Conservation (phyloP, 1,140 invertebrate genomes). For the Arion vulgaris region DNA sequence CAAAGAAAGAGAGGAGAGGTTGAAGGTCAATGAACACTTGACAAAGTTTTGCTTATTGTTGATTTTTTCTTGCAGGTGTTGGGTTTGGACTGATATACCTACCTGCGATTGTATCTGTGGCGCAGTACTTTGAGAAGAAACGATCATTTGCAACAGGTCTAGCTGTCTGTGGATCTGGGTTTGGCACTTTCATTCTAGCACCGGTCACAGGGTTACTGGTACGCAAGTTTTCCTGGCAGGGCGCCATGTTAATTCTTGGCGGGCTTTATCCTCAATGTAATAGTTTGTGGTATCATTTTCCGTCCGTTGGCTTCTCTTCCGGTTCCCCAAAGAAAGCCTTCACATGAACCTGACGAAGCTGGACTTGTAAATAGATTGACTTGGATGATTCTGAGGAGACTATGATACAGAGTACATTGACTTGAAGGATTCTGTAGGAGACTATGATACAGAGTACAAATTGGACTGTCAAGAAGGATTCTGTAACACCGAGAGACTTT, state of each 20-base stretch:
- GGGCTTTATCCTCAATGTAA: neutral
- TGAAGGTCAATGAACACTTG: too few relatives aligned
- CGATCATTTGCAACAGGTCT: neutral
- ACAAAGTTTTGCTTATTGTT: neutral
- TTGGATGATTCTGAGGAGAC: too few relatives aligned
- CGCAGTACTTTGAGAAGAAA: neutral
- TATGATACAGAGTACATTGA: too few relatives aligned
- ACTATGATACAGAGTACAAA: too few relatives aligned
- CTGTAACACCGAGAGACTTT: too few relatives aligned
- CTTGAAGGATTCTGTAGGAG: too few relatives aligned
- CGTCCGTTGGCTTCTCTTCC: conserved; percentile 77
- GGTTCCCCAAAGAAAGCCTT: neutral
- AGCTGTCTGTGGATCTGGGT: conserved; percentile 74
- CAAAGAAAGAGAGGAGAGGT: too few relatives aligned
- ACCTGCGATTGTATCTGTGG: neutral
- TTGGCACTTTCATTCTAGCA: conserved; percentile 91
- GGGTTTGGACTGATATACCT: neutral
- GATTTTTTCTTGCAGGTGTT: neutral
- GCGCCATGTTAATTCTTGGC: conserved; percentile 74
- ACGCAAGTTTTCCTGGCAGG: conserved; percentile 79
- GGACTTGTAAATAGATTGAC: too few relatives aligned
- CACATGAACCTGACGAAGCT: too few relatives aligned
- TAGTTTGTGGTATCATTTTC: conserved; percentile 84
- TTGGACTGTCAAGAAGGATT: too few relatives aligned
- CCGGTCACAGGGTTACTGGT: conserved; percentile 74